phyloP scores from a whole-genome alignment of 2,113 vertebrate genomes.

The Pseudopipra pipra region DNA sequence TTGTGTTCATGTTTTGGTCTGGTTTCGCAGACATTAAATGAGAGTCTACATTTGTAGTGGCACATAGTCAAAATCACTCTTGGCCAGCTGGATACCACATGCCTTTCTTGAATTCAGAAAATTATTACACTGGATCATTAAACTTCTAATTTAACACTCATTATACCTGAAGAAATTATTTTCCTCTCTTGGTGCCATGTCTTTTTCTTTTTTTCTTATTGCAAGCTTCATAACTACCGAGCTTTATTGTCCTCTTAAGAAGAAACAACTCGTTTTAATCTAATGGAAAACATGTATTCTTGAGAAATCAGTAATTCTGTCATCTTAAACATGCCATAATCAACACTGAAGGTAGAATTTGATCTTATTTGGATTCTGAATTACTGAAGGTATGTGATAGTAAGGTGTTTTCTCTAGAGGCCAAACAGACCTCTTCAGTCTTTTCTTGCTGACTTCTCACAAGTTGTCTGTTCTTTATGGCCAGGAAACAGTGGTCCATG shows the following conservation, averaged over 20 bases:
- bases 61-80: background rate
- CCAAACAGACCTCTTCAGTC: background rate
- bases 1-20: background rate
- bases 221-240: background rate
- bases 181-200: background rate
- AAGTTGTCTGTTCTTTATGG: background rate
- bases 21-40: background rate
- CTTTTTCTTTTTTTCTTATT: background rate
- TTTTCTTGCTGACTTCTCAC: background rate
- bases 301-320: background rate
- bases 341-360: background rate
- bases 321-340: background rate
- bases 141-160: constrained; percentile 14
- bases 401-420: background rate
- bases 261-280: background rate
- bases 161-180: constrained; percentile 13
- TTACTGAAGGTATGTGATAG: background rate
- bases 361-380: background rate
- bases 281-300: background rate
- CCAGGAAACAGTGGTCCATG: background rate
- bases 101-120: background rate
- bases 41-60: background rate
- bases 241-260: background rate
- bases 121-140: constrained; percentile 14
- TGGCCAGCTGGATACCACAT: constrained; percentile 3